A percentile compares a stretch with the other conserved stretches of the same genome.
Evolutionary conservation across 2,797 vertebrate genomes (phyloP).

Genomic region (Dipus sagitta): DNA sequence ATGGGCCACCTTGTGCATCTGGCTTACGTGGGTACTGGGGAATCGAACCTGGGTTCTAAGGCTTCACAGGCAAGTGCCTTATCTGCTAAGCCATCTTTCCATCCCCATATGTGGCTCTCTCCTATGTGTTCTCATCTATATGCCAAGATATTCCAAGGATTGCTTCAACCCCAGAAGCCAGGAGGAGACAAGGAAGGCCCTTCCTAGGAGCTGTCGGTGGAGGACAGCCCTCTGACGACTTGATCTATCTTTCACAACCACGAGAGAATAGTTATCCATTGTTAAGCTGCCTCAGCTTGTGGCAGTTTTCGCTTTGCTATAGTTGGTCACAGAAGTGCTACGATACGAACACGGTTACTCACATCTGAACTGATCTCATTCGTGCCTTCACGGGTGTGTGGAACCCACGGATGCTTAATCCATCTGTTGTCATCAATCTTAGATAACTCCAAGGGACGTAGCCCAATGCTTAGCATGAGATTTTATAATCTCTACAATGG

Average conservation of each 20-base stretch:
- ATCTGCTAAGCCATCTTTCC: no score
- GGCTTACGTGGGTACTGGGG: no score
- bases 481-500: background rate
- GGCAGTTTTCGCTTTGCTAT: background rate
- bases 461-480: background rate
- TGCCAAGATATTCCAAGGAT: background rate
- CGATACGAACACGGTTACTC: background rate
- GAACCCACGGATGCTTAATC: background rate
- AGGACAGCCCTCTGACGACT: background rate
- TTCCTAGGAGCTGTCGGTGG: background rate
- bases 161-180: background rate
- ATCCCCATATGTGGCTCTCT: background rate
- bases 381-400: background rate
- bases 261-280: background rate
- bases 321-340: background rate
- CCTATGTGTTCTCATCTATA: background rate
- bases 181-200: background rate
- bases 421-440: background rate
- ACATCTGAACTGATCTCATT: background rate
- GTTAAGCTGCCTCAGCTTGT: background rate
- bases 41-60: no score
- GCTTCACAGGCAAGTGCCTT: no score
- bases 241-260: background rate
- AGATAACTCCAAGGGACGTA: slow-evolving; percentile 11
- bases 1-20: no score